phyloP scores from a whole-genome alignment of 2,888 invertebrate genomes.

The Pheosia tremula region DNA sequence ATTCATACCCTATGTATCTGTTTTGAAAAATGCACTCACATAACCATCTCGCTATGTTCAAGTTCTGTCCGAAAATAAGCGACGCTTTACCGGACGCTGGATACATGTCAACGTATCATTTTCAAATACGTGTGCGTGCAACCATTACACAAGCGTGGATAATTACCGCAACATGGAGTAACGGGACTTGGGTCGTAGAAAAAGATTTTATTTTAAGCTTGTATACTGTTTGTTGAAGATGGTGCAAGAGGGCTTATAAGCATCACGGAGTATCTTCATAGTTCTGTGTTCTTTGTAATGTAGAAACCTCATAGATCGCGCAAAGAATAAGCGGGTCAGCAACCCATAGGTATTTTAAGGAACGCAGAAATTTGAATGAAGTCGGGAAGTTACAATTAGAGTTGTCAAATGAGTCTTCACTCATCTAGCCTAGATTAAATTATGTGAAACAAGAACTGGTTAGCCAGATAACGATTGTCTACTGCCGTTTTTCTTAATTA shows the following conservation, averaged over 20 bases:
- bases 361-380: too few relatives aligned
- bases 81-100: constrained; percentile 19
- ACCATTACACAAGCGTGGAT: constrained; percentile 32
- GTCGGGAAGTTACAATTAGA: too few relatives aligned
- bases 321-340: too few relatives aligned
- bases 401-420: too few relatives aligned
- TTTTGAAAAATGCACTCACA: neutral
- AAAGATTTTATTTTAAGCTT: neutral
- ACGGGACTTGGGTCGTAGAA: constrained; percentile 14
- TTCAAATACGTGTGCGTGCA: constrained; percentile 10
- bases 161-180: constrained; percentile 46
- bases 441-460: too few relatives aligned
- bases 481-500: too few relatives aligned
- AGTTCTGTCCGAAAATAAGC: constrained; percentile 28
- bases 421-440: too few relatives aligned
- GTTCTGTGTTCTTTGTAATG: neutral
- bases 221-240: neutral
- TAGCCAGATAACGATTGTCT: too few relatives aligned
- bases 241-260: neutral
- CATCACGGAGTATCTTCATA: too few relatives aligned
- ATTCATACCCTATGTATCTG: neutral
- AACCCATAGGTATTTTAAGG: too few relatives aligned
- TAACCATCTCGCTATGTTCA: constrained; percentile 12
- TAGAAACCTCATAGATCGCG: neutral
- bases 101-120: constrained; percentile 7